Base-by-base conservation (phyloP, 2,113 vertebrate species). In the Pedetes capensis region DNA sequence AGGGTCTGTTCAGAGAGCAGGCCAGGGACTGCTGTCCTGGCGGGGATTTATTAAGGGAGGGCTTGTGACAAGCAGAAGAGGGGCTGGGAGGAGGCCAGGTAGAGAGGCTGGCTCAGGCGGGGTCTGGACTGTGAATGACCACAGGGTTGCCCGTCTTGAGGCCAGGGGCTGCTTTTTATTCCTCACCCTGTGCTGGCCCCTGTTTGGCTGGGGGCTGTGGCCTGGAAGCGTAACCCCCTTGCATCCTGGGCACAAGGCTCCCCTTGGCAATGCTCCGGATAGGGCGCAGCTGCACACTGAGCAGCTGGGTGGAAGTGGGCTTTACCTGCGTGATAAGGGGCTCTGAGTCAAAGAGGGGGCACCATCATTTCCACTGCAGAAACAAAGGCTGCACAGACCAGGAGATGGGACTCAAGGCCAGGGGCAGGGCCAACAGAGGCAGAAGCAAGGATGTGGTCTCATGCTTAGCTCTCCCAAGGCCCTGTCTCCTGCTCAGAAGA, bases 71-170 rank as follows among this genome's bases (percentile, higher is more conserved):
- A 1, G 32, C 37, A 3, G 6, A 2, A 42, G 63, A 3, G 81
- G 18, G 32, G 27, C 16, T 1, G 32, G 32, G 20, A n/a, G 75
- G 34, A n/a, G 14, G 86, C 29, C 17, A 3, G 27, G n/a, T 22
- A 2, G 25, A n/a, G 42, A 23, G 0, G 8, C 42, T 10, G 14
- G 2, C 0, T 20, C 44, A 5, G 3, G 59, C 2, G 42, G 44
- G 27, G 29, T 75, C 66, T 39, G 12, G 42, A 25, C 72, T n/a
- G 4, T 11, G 75, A 37, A 5, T 12, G 22, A 59, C 17, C 22
- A 17, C 6, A 2, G 37, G 53, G 11, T 16, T 25, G 61, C 20
- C 39, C 6, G 3, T 53, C 16, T 42, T 32, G 32, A 47, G 23
- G n/a, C 5, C 16, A 3, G 39, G 27, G 7, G 0, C 42, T 39